Evolutionary conservation across 2,113 vertebrate species (phyloP).

Genomic region (Nansenia antarctica): DNA sequence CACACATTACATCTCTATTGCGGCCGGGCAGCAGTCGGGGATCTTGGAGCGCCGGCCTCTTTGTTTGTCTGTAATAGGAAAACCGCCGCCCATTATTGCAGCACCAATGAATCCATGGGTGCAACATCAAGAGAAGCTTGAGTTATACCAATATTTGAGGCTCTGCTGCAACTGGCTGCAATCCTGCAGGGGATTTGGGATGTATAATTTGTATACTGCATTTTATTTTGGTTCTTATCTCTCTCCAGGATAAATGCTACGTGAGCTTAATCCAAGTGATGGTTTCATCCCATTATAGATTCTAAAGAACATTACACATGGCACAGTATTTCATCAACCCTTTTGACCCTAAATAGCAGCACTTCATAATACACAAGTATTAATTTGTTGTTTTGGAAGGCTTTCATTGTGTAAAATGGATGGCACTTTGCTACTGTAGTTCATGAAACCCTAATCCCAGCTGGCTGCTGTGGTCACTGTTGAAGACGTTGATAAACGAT

Average conservation of each 20-base stretch:
- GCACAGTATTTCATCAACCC: not conserved
- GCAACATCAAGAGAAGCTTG: not conserved
- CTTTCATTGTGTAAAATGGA: no score
- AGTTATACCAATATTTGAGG: not conserved
- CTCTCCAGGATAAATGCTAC: not conserved
- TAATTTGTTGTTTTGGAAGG: no score
- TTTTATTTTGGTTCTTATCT: not conserved
- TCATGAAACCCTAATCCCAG: not conserved
- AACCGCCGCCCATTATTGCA: not conserved
- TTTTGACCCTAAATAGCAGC: no score
- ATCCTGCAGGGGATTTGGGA: not conserved
- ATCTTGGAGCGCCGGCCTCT: not conserved
- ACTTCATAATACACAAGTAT: no score
- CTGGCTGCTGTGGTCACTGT: not conserved
- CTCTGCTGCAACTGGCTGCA: not conserved
- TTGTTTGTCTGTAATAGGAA: not conserved
- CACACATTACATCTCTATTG: not conserved
- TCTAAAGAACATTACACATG: not conserved
- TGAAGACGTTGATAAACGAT: not conserved
- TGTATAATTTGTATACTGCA: not conserved
- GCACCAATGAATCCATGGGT: not conserved
- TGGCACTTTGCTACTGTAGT: not conserved
- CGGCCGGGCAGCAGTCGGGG: no score
- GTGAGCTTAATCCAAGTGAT: not conserved
- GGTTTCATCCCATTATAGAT: not conserved